Percentiles rank a stretch among this genome's conserved stretches.
phyloP scores from a whole-genome alignment of 2,888 invertebrate species.

The Luperina nickerlii region DNA sequence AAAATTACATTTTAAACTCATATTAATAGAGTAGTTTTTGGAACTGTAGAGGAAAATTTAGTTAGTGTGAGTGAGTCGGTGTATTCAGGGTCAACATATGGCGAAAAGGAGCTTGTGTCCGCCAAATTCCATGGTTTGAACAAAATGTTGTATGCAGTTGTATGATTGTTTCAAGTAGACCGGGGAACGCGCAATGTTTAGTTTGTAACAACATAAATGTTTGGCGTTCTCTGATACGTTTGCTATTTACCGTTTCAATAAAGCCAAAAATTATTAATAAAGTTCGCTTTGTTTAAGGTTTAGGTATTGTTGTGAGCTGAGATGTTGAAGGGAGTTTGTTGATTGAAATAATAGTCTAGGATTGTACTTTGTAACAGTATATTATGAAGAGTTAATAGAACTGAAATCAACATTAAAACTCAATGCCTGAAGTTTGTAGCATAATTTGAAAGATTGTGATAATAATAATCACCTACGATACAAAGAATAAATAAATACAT shows the following conservation, averaged over 20 bases:
- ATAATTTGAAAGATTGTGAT: background rate
- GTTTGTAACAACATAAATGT: slow-evolving; percentile 32
- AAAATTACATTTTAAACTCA: slow-evolving; percentile 55
- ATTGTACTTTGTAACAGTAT: background rate
- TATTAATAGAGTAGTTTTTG: slow-evolving; percentile 44
- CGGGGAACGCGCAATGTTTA: slow-evolving; percentile 26
- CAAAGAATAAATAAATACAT: background rate
- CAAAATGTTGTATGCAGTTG: slow-evolving; percentile 63
- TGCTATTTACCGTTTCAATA: slow-evolving; percentile 42
- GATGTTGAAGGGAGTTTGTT: slow-evolving; percentile 8
- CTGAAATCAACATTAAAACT: background rate
- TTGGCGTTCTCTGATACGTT: slow-evolving; percentile 27
- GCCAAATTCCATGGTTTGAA: slow-evolving; percentile 81
- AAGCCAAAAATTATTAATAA: slow-evolving; percentile 40
- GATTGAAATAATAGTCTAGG: slow-evolving; percentile 16
- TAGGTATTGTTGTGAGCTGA: slow-evolving; percentile 8
- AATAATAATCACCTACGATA: too few species aligned
- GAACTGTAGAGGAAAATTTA: slow-evolving; percentile 43
- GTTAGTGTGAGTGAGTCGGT: slow-evolving; percentile 71
- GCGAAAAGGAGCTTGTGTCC: slow-evolving; percentile 81
- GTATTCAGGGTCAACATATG: slow-evolving; percentile 89
- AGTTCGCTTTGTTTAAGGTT: slow-evolving; percentile 23
- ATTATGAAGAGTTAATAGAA: slow-evolving; percentile 1
- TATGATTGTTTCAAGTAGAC: slow-evolving; percentile 55
- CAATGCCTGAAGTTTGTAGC: background rate